phyloP scores from a whole-genome alignment of 2,113 vertebrate genomes.

The Poicephalus meyeri region DNA sequence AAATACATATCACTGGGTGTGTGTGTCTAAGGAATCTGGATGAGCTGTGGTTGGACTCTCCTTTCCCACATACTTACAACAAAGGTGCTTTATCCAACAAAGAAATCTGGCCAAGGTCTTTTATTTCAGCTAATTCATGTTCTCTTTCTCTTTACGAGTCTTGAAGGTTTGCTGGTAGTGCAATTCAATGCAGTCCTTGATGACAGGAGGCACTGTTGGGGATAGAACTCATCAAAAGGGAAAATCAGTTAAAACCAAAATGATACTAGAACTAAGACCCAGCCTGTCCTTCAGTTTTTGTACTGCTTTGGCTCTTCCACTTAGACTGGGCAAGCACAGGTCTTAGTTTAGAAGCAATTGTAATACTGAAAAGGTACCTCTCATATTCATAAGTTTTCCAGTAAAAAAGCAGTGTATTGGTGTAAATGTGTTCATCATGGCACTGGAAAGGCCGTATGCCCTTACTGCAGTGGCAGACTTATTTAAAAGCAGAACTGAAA shows the following conservation, averaged over 20 bases:
- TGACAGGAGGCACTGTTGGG: slow-evolving; percentile 2
- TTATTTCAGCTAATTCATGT: slow-evolving; percentile 51
- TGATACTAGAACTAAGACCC: not conserved
- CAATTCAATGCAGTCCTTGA: not conserved
- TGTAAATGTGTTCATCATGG: not conserved
- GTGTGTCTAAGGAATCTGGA: slow-evolving; percentile 66
- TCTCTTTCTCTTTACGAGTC: not conserved
- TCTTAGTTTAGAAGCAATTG: not conserved
- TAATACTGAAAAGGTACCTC: not conserved
- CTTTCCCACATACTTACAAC: slow-evolving; percentile 63
- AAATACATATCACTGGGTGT: slow-evolving; percentile 37
- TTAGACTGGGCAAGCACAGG: not conserved
- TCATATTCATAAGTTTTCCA: not conserved
- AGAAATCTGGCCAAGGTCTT: slow-evolving; percentile 42
- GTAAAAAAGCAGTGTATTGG: not conserved
- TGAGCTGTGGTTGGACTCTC: slow-evolving; percentile 59
- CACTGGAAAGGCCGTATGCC: not conserved
- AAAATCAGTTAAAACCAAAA: not conserved
- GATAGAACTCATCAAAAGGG: not conserved
- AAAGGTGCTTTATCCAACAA: slow-evolving; percentile 65
- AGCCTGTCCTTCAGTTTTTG: not conserved
- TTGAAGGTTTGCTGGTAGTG: not conserved
- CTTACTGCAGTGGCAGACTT: not conserved
- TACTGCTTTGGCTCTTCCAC: not conserved
- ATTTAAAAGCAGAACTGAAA: not conserved